Evolutionary conservation across 37 sponge, comb jelly and placozoan species (phyloP).

Genomic region (Ephydatia muelleri): DNA sequence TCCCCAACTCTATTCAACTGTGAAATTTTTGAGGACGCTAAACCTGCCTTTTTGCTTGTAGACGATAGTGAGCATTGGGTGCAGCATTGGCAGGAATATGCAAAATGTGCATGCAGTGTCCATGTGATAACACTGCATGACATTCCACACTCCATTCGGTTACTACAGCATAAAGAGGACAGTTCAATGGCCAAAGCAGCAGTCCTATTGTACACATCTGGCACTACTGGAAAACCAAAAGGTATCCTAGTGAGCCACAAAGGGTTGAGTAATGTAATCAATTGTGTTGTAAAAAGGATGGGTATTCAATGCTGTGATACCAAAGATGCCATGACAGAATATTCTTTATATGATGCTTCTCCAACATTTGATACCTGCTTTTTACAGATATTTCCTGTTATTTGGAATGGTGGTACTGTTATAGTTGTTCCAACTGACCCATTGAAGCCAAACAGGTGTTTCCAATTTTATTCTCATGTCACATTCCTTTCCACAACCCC

Average conservation of each 20-base stretch:
- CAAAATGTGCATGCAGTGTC: not conserved
- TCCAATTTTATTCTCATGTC: not conserved
- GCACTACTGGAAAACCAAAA: slow-evolving; percentile 33
- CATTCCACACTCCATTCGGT: not conserved
- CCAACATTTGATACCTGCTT: not conserved
- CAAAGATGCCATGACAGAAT: not conserved
- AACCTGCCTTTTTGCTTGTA: not conserved
- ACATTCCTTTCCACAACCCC: not conserved
- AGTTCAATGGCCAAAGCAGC: not conserved
- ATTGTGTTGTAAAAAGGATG: not conserved
- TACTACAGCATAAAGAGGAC: not conserved
- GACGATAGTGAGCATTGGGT: not conserved
- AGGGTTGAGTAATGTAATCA: not conserved
- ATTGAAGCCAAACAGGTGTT: not conserved
- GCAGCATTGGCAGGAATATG: not conserved
- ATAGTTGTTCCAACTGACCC: not conserved
- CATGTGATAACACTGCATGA: too few relatives aligned
- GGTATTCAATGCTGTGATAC: not conserved
- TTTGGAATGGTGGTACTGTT: slow-evolving; percentile 19
- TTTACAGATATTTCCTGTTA: not conserved
- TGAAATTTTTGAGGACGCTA: not conserved
- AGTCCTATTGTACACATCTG: slow-evolving; percentile 13
- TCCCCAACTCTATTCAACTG: not conserved
- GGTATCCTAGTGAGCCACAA: not conserved
- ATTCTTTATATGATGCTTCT: not conserved